Conservation (phyloP, 2,113 vertebrate species). For the Nycticryphes semicollaris region DNA sequence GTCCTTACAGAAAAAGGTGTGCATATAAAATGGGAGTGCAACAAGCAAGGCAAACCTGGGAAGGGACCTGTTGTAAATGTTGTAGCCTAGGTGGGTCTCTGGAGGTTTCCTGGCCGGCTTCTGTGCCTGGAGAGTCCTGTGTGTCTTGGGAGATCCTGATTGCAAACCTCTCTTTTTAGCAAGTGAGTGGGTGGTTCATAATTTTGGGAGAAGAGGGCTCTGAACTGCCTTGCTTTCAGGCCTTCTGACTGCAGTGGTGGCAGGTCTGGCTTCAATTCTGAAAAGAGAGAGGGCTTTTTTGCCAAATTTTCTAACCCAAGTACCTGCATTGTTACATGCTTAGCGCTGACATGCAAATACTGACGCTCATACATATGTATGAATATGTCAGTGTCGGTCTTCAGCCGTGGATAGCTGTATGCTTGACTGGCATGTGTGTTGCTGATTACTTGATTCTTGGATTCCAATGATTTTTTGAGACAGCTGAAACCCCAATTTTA, state of each 20-base stretch:
- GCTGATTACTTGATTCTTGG: constrained; percentile 63
- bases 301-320: constrained; percentile 67
- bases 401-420: constrained; percentile 63
- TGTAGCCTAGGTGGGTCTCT: neutral
- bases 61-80: neutral
- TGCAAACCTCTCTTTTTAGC: neutral
- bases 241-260: constrained; percentile 24
- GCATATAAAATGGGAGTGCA: neutral
- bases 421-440: constrained; percentile 68
- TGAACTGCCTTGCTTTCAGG: neutral
- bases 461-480: constrained; percentile 54
- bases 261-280: constrained; percentile 43
- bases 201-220: neutral
- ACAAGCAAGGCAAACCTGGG: neutral
- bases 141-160: neutral
- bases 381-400: constrained; percentile 67
- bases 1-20: neutral
- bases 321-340: constrained; percentile 69
- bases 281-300: constrained; percentile 38
- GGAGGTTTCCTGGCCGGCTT: neutral
- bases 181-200: neutral
- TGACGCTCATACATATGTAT: constrained; percentile 67
- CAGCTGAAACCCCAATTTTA: constrained; percentile 60
- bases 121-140: neutral
- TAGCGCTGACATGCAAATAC: constrained; percentile 66